Evolutionary conservation across 2,113 vertebrate genomes (phyloP), one percentile per base, ranked within the genome.

Genomic region (Caretta caretta): DNA sequence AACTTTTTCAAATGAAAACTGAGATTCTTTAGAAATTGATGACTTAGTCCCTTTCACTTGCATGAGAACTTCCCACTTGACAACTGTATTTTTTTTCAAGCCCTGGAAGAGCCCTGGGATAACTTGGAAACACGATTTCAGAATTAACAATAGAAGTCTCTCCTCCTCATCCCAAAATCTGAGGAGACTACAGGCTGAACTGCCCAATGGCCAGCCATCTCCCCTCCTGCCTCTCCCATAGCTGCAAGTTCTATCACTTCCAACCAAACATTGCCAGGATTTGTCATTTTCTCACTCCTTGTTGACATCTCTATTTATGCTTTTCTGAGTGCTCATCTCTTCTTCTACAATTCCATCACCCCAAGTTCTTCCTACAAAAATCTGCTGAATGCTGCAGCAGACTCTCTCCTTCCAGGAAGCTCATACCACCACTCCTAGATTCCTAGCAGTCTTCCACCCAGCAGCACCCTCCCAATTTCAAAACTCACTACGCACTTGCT

Each of bases 1-100:
- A 83, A 90, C 87, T 89, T 5, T 94, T 75, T 35, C 31, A 27
- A 48, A 95, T 54, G 57, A 54, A 49, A 5, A 80, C 16, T 1
- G 6, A 88, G 53, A 76, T 57, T 17, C 89, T 87, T 81, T 57
- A 0, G 57, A 56, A 95, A 92, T 57, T 42, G 72, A 83, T 5
- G 0, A 10, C 46, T 80, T 84, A 84, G 19, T 42, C 62, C 83
- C 89, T 88, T 80, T 16, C 54, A 51, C 48, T 75, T 31, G 83
- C 92, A 86, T 69, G 72, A 65, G 35, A 87, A 59, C 72, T 95
- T 86, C 93, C 94, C 88, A 96, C 95, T 93, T 97, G 94, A 90
- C 93, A 49, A 48, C 2, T 1, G 19, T 35, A 54, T 82, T 25
- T 59, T 84, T 89, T 88, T 87, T 92, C 83, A 31, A 88, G 92